Evolutionary conservation across 2,888 invertebrate species (phyloP), one percentile per base, ranked within the genome.

Genomic region (Andrena minutula): DNA sequence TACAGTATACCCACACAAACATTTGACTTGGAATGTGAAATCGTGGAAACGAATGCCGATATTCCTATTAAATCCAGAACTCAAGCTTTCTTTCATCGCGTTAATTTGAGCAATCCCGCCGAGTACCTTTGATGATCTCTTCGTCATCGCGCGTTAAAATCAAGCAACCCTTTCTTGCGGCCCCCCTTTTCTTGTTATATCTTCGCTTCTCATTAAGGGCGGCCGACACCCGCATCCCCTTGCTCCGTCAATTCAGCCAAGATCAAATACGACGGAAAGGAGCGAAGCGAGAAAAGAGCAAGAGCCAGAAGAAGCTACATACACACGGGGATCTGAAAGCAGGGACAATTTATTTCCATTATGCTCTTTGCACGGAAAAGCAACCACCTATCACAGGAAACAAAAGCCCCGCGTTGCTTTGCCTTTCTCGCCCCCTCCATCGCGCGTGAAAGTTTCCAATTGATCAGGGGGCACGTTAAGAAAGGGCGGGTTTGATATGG

Each of bases 311-410:
- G 28, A 60, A 30, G 56, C 47, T 16, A 60, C 35, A 49, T 8
- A 20, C 7, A 41, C 41, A 53, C 66, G n/a, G n/a, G 49, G 35
- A 53, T 30, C 74, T 65, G 73, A 16, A 73, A 60, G 30, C 71
- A 58, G 70, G 79, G 77, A 88, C 89, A 85, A 90, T 90, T 90
- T 90, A 88, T 90, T 90, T 89, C 86, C 89, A 87, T 89, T 90
- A 90, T 79, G 79, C 63, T 66, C 49, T 65, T 61, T 32, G 41
- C 69, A 60, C 72, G 72, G 56, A 56, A 53, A 63, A 66, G 73
- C 56, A 30, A 68, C 76, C 73, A 60, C 23, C 47, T 23, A 7
- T 26, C n/a, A 51, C 56, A 41, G 74, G 60, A 75, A 69, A 71
- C 73, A 69, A 86, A 77, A 71, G 20, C 71, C 49, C 30, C 60